Evolutionary conservation across 1,140 invertebrate species (phyloP), one percentile per base, ranked within the genome.

Genomic region (Glomeris maerens): DNA sequence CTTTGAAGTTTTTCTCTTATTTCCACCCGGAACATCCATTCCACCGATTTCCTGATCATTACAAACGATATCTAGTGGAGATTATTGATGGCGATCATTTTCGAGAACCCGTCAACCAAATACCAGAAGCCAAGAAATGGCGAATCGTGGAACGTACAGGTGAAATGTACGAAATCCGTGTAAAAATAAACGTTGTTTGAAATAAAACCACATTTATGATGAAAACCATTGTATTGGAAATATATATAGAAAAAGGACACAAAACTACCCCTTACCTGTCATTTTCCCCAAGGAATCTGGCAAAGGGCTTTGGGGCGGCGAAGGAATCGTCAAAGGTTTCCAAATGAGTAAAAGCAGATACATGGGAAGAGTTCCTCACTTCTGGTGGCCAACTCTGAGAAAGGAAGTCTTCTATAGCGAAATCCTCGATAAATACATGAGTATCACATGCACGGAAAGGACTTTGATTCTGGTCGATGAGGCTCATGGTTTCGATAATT

Each of bases 261-360:
- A 89, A 65, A 84, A 90, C 72, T 57, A 79, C 49, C 78, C 82
- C n/a, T 68, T 97, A 21, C 81, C 80, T 2, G 57, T 93, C 0
- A 72, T 75, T 49, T 82, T 78, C 63, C 84, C 90, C 2, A 71
- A 76, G 47, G 86, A 97, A 71, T 67, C 79, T 49, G 68, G 97
- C 64, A 46, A 81, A 45, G 91, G 92, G 22, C 72, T 99, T 46
- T 98, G 91, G 92, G 94, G 91, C 55, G 94, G 94, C 4, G 94
- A 98, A 72, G 87, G 79, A n/a, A 73, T 98, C 1, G 70, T 98
- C 23, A 80, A 88, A 72, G 93, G 93, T 28, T 93, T 85, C 60
- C 71, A 58, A 86, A 83, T 63, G 78, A 76, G 47, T 58, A 74
- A 39, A 13, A 20, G 7, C 1, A 42, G 27, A 38, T 66, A 62